Base-by-base conservation (phyloP, 2,888 invertebrate genomes). In the Boloria euphrosyne region DNA sequence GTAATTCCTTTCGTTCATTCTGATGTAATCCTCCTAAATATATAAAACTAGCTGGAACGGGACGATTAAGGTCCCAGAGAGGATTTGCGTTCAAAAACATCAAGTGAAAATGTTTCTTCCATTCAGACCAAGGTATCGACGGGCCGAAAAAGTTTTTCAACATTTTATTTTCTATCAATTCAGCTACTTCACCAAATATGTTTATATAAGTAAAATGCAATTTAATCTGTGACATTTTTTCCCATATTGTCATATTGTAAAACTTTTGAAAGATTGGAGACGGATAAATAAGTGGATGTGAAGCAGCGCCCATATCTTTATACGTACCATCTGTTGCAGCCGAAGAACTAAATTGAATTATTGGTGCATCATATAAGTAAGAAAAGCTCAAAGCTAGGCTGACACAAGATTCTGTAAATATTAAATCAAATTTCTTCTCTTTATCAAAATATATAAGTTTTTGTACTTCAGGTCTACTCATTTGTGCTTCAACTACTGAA, bases 291-390 rank as follows among this genome's bases (percentile, higher is more conserved):
- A 81, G 3, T 1, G 81, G 80, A 70, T 84, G 81, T 1, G 49
- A 62, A 0, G 79, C 72, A 3, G 75, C 73, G 4, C 84, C 81
- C 0, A 81, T 46, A 0, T 63, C 31, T 18, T 78, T 73, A n/a
- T 75, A 73, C 4, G 71, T 76, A 13, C 72, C 70, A 57, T 63
- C 2, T 13, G 73, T 0, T 3, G 71, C 63, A 13, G 80, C 81
- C 1, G 82, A 75, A 0, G 86, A 85, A 70, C 83, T 83, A 0
- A 87, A 66, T 62, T 75, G 74, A 14, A 87, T 86, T 0, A 80
- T 76, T 2, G 87, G 86, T 0, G 70, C 80, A 52, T 85, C 78
- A 43, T 75, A 79, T 1, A 82, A 16, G 62, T 85, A 77, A 0
- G 80, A 73, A 13, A 80, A 76, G 1, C 75, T 75, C 27, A 83